phyloP scores from a whole-genome alignment of 2,113 vertebrate genomes.

The Pogona vitticeps region DNA sequence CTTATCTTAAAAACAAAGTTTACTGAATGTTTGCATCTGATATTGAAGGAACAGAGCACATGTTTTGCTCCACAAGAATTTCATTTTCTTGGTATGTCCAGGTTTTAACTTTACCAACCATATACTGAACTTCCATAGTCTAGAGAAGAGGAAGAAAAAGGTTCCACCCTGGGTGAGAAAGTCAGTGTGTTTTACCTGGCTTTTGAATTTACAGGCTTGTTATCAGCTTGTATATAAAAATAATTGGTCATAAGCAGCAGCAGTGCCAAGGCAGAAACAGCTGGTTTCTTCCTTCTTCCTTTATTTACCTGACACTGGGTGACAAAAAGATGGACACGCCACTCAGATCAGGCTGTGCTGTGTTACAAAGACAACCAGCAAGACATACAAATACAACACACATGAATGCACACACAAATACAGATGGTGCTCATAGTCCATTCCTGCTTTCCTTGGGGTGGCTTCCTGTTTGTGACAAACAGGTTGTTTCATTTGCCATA shows the following conservation, averaged over 20 bases:
- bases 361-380: neutral
- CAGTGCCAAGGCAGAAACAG: neutral
- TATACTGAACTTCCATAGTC: neutral
- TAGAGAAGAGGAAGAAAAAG: neutral
- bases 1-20: neutral
- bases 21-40: neutral
- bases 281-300: neutral
- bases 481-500: conserved; percentile 23
- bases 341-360: neutral
- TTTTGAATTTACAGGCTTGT: neutral
- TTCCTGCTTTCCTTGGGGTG: neutral
- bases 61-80: neutral
- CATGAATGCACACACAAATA: neutral
- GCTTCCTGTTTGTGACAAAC: conserved; percentile 8
- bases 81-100: neutral
- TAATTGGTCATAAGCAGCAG: neutral
- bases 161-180: neutral
- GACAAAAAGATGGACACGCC: neutral
- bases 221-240: neutral
- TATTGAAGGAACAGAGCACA: neutral
- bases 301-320: neutral
- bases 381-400: neutral
- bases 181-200: neutral
- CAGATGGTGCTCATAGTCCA: neutral
- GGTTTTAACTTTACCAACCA: neutral